Evolutionary conservation across 1,140 invertebrate species (phyloP).

Genomic region (Saccostrea glomerata): DNA sequence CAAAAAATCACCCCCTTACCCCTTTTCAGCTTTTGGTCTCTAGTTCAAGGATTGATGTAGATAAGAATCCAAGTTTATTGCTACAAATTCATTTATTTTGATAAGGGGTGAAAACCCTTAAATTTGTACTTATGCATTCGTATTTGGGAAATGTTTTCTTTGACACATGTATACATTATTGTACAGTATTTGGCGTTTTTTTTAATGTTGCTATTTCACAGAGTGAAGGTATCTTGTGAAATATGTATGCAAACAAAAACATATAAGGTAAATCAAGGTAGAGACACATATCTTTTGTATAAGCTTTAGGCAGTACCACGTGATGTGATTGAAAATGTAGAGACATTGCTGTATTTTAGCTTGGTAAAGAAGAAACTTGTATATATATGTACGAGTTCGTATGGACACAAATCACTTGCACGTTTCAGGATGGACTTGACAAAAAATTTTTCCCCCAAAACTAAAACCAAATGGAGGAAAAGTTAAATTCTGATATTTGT

Average conservation of each 20-base stretch:
- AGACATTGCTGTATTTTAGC: not conserved
- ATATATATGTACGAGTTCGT: not conserved
- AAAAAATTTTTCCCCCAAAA: not conserved
- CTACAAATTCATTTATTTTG: too few relatives aligned
- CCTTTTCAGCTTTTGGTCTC: too few relatives aligned
- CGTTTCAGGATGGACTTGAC: not conserved
- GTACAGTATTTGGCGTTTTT: too few relatives aligned
- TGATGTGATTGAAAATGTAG: not conserved
- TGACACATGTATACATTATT: not conserved
- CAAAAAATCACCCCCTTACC: too few relatives aligned
- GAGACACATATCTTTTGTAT: not conserved
- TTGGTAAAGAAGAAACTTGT: not conserved
- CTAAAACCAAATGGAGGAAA: not conserved
- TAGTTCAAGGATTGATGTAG: too few relatives aligned
- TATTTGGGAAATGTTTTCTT: conserved; percentile 16
- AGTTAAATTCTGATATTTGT: too few relatives aligned
- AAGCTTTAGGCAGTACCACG: conserved; percentile 1
- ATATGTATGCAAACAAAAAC: not conserved
- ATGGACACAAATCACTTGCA: not conserved
- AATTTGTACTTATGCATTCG: conserved; percentile 10
- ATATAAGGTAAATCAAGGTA: not conserved
- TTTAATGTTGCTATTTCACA: too few relatives aligned
- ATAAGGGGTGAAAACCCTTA: not conserved
- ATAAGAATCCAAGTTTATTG: too few relatives aligned
- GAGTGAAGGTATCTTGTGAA: too few relatives aligned